Evolutionary conservation across 2,797 vertebrate genomes (phyloP).

Genomic region (Smutsia gigantea): DNA sequence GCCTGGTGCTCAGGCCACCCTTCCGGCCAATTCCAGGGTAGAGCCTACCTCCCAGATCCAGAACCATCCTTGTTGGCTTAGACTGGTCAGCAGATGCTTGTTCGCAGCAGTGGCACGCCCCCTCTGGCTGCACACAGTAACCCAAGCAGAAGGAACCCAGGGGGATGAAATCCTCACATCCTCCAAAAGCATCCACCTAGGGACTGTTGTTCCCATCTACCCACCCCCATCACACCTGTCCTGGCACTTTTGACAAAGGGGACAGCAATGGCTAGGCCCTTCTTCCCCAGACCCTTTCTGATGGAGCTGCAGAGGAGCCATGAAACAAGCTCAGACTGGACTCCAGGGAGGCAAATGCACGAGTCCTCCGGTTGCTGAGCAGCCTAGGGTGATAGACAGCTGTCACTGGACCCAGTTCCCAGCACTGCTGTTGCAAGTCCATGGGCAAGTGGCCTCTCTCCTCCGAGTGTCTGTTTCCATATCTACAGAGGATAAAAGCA

Average conservation of each 20-base stretch:
- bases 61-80: not conserved
- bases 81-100: not conserved
- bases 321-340: not conserved
- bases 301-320: not conserved
- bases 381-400: not conserved
- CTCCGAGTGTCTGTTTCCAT: not conserved
- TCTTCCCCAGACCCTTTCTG: not conserved
- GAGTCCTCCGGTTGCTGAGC: not conserved
- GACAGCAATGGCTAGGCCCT: not conserved
- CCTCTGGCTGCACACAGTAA: not conserved
- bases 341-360: not conserved
- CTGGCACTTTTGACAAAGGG: not conserved
- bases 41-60: not conserved
- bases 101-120: not conserved
- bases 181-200: not conserved
- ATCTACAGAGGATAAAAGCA: not conserved
- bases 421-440: not conserved
- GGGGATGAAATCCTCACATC: not conserved
- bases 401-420: not conserved
- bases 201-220: not conserved
- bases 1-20: not conserved
- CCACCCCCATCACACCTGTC: not conserved
- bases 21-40: not conserved
- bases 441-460: not conserved
- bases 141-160: not conserved